A percentile compares a stretch with the other conserved stretches of the same genome.
Conservation (phyloP, 2,797 vertebrate genomes). For the Coregonus sp. region DNA sequence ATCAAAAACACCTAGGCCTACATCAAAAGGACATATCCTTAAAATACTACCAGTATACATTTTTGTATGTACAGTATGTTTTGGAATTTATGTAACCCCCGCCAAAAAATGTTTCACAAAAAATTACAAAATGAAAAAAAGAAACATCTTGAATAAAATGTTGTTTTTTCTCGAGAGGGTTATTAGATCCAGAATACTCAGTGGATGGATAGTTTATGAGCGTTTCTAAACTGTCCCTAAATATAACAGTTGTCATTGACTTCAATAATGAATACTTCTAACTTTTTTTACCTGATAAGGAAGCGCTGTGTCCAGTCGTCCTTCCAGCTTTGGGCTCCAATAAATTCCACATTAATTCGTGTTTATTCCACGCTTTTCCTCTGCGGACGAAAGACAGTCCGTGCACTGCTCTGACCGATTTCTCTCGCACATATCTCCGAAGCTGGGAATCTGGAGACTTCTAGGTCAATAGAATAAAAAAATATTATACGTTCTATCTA, state of each 20-base stretch:
- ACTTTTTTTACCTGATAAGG: slow-evolving; percentile 73
- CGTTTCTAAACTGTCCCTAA: neutral
- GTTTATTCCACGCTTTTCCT: slow-evolving; percentile 80
- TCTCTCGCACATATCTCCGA: slow-evolving; percentile 81
- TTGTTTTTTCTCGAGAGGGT: no score
- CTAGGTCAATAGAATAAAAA: slow-evolving; percentile 2
- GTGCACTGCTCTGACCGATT: slow-evolving; percentile 72
- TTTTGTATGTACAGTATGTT: slow-evolving; percentile 5
- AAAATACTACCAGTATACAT: slow-evolving; percentile 26
- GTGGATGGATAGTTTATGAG: neutral
- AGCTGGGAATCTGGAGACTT: slow-evolving; percentile 58
- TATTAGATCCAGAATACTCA: neutral
- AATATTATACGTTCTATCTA: slow-evolving; percentile 48
- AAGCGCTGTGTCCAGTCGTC: slow-evolving; percentile 80
- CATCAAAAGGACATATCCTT: slow-evolving; percentile 4
- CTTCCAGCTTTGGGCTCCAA: slow-evolving; percentile 82
- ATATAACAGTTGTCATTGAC: neutral
- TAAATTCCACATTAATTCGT: slow-evolving; percentile 92
- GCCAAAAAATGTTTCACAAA: no score
- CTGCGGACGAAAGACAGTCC: slow-evolving; percentile 69
- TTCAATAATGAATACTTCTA: slow-evolving; percentile 9
- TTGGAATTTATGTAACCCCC: neutral
- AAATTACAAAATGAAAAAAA: no score
- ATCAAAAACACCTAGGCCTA: slow-evolving; percentile 37
- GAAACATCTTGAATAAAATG: no score